A percentile compares a stretch with the other conserved stretches of the same genome.
Conservation (phyloP, 2,888 invertebrate genomes). For the Clivina fossor region DNA sequence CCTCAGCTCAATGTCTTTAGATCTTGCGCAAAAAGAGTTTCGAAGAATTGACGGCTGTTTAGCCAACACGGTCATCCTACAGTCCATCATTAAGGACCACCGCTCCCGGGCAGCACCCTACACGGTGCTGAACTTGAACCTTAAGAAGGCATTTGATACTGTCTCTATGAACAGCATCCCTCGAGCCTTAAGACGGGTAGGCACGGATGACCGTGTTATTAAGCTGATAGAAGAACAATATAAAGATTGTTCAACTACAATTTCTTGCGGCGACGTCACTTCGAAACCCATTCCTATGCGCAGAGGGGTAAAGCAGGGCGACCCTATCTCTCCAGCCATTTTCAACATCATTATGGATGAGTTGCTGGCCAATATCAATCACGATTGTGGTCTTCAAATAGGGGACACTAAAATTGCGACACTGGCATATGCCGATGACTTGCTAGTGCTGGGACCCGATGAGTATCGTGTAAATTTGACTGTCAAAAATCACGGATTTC, state of each 20-base stretch:
- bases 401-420: not conserved
- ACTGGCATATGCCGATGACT: constrained; percentile 10
- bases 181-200: not conserved
- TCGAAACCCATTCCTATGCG: not conserved
- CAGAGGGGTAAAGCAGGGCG: constrained; percentile 17
- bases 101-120: not conserved
- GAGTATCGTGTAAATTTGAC: too few relatives aligned
- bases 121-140: not conserved
- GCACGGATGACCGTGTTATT: not conserved
- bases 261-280: not conserved
- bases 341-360: constrained; percentile 14
- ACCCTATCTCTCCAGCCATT: constrained; percentile 7
- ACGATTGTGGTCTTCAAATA: not conserved
- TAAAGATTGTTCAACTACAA: not conserved
- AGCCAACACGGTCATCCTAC: constrained; percentile 3
- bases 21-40: constrained; percentile 6
- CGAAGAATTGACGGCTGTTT: constrained; percentile 3
- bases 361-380: not conserved
- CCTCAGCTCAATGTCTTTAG: not conserved
- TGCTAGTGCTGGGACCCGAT: too few relatives aligned
- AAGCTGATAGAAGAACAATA: not conserved
- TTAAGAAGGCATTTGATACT: constrained; percentile 5
- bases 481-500: too few relatives aligned
- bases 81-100: constrained; percentile 8
- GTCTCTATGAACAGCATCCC: not conserved